A percentile compares a stretch with the other conserved stretches of the same genome.
phyloP scores from a whole-genome alignment of 1,140 invertebrate species.

The Zaprionus africanus region DNA sequence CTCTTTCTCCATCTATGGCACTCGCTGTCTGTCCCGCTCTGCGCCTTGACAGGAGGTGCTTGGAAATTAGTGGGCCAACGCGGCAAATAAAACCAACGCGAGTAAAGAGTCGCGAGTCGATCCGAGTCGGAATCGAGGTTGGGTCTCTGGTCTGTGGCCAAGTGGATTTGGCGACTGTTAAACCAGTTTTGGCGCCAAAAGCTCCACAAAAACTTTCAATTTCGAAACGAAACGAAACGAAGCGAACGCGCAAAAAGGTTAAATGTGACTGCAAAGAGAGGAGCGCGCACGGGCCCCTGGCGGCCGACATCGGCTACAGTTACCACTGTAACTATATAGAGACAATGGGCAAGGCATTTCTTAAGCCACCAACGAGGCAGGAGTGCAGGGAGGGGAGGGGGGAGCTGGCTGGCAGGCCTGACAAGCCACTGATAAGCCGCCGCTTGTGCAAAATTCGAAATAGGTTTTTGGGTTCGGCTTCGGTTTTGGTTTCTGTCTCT shows the following conservation, averaged over 20 bases:
- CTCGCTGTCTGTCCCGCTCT: conserved; percentile 24
- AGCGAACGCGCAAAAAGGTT: conserved; percentile 58
- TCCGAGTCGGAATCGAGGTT: conserved; percentile 23
- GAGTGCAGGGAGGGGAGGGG: background rate
- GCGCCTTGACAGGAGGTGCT: conserved; percentile 65
- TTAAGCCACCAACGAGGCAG: background rate
- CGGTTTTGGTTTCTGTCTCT: conserved; percentile 2
- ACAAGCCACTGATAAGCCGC: conserved; percentile 67
- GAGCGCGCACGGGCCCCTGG: background rate
- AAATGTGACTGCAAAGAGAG: conserved; percentile 56
- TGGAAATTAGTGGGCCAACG: conserved; percentile 71
- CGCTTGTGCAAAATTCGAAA: conserved; percentile 34
- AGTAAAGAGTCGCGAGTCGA: conserved; percentile 1
- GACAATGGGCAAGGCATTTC: conserved; percentile 29
- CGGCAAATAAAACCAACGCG: conserved; percentile 33
- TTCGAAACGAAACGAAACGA: conserved; percentile 60
- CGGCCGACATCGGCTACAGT: conserved; percentile 1
- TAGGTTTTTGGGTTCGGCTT: conserved; percentile 58
- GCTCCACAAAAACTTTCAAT: conserved; percentile 74
- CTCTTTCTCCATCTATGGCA: background rate
- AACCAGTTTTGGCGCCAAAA: conserved; percentile 70
- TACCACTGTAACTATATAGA: background rate
- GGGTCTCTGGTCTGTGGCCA: conserved; percentile 12
- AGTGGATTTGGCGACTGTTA: conserved; percentile 31
- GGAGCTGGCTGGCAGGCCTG: conserved; percentile 55